Evolutionary conservation across 2,888 invertebrate species (phyloP).

Genomic region (Yponomeuta sedellus): DNA sequence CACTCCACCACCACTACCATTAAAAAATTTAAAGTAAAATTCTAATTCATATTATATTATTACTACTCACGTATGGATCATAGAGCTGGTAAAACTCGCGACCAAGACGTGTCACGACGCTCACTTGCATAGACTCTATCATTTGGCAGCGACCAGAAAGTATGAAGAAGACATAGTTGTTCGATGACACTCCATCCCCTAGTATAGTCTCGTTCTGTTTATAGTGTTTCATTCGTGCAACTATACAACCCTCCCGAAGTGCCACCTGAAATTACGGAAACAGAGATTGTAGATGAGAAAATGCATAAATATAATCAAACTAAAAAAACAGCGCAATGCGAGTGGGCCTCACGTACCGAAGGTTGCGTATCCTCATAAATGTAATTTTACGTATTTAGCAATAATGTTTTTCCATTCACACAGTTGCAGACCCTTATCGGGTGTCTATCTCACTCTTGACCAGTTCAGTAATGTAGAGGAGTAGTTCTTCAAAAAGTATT

Average conservation of each 20-base stretch:
- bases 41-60: not conserved
- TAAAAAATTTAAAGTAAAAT: not conserved
- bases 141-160: slow-evolving; percentile 77
- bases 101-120: slow-evolving; percentile 38
- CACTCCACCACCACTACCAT: too few species aligned
- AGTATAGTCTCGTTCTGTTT: slow-evolving; percentile 72
- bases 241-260: slow-evolving; percentile 79
- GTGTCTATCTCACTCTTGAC: too few species aligned
- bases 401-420: too few species aligned
- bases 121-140: slow-evolving; percentile 74
- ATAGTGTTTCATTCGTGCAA: slow-evolving; percentile 78
- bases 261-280: slow-evolving; percentile 47
- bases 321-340: too few species aligned
- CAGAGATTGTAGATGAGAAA: not conserved
- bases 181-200: slow-evolving; percentile 68
- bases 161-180: slow-evolving; percentile 73
- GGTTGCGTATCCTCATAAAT: too few species aligned
- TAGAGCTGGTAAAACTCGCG: slow-evolving; percentile 1
- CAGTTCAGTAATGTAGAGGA: too few species aligned
- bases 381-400: too few species aligned
- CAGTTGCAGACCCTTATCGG: too few species aligned
- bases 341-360: too few species aligned
- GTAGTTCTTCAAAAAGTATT: too few species aligned
- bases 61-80: slow-evolving; percentile 12
- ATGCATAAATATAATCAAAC: not conserved